Conservation (phyloP, 2,797 vertebrate species). For the Sebastes oblongus region DNA sequence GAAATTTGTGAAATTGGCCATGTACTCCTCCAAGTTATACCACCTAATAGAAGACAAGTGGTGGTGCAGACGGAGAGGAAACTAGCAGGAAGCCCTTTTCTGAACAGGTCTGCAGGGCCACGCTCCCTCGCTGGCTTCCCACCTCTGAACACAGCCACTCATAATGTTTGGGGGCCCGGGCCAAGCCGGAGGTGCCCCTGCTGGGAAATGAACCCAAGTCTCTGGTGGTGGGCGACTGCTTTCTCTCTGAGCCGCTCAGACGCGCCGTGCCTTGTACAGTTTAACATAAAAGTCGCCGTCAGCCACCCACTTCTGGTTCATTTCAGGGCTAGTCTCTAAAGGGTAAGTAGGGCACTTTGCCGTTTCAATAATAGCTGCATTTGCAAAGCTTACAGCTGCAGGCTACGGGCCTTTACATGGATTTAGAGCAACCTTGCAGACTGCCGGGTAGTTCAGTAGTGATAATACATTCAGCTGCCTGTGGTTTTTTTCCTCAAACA, state of each 20-base stretch:
- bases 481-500: neutral
- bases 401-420: constrained; percentile 39
- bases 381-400: constrained; percentile 51
- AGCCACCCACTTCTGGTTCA: constrained; percentile 48
- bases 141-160: neutral
- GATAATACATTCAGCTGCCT: constrained; percentile 12
- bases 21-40: neutral
- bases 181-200: neutral
- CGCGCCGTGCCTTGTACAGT: neutral
- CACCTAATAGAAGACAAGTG: neutral
- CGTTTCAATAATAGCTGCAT: constrained; percentile 60
- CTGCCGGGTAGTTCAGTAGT: constrained; percentile 1
- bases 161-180: neutral
- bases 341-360: constrained; percentile 48
- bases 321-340: constrained; percentile 39
- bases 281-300: constrained; percentile 12
- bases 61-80: neutral
- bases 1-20: neutral
- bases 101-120: neutral
- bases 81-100: neutral
- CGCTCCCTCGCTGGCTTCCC: neutral
- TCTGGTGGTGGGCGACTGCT: constrained; percentile 14
- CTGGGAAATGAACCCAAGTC: constrained; percentile 15
- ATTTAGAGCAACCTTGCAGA: constrained; percentile 30
- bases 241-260: neutral